Evolutionary conservation across 1,140 invertebrate species (phyloP).

Genomic region (Cydia splendana): DNA sequence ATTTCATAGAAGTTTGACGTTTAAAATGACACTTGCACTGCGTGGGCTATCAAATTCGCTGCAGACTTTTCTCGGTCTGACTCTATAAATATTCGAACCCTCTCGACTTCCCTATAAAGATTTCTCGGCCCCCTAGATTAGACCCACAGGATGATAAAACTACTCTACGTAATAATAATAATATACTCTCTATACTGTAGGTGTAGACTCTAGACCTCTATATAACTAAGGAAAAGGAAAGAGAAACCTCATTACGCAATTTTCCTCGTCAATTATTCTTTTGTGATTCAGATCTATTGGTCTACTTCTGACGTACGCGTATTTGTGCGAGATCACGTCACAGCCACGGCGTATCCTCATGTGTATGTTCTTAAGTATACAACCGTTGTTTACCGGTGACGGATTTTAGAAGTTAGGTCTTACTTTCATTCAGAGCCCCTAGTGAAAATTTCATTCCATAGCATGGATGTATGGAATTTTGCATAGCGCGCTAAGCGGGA

Average conservation of each 20-base stretch:
- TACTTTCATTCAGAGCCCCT: neutral
- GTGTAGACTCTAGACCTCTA: too few relatives aligned
- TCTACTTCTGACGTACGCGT: neutral
- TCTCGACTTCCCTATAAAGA: too few relatives aligned
- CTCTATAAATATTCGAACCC: too few relatives aligned
- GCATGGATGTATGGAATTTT: too few relatives aligned
- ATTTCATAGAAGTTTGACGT: too few relatives aligned
- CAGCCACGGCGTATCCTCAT: neutral
- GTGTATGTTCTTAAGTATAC: neutral
- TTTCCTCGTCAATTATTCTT: neutral
- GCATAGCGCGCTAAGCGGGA: too few relatives aligned
- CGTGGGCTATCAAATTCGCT: too few relatives aligned
- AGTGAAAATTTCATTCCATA: too few relatives aligned
- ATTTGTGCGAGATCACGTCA: neutral
- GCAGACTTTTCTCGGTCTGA: too few relatives aligned
- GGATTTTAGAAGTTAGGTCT: neutral
- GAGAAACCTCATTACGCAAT: neutral
- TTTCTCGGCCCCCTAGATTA: too few relatives aligned
- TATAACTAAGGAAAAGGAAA: neutral
- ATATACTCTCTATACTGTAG: too few relatives aligned
- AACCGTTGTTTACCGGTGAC: neutral
- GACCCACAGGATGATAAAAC: neutral
- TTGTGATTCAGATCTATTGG: conserved; percentile 12
- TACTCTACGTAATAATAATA: neutral
- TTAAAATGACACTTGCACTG: too few relatives aligned